Base-by-base conservation (phyloP, 2,888 invertebrate genomes). In the Drosophila macrothrix region DNA sequence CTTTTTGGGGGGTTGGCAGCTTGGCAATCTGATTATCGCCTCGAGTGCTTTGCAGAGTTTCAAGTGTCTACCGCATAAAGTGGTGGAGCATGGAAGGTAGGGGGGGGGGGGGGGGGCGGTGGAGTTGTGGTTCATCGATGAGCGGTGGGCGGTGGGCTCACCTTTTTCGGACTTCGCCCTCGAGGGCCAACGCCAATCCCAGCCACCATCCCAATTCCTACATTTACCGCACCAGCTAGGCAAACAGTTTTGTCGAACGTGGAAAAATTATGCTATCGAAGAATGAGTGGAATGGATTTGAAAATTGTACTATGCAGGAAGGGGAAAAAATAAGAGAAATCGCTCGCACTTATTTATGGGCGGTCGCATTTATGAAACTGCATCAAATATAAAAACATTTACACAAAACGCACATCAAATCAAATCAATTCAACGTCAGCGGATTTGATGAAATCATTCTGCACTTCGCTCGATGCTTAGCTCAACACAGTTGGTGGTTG, bases 351-450 rank as follows among this genome's bases (percentile, higher is more conserved):
- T 49, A 65, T 76, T 83, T 69, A 82, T 83, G 77, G 72, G 62
- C 73, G 63, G 54, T 64, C 67, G 69, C 83, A 84, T 80, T 86
- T 82, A 80, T 87, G 84, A 80, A 87, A 82, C 80, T 84, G 81
- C 84, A 78, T 71, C 81, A 79, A 74, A 81, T 75, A 85, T 81
- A 85, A 85, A 25, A 87, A 87, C 88, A 85, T 77, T 88, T 84
- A 73, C 88, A 88, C 83, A 84, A 88, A 85, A 81, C 74, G 76
- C 79, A 79, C 85, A 84, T 84, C 81, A 83, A 85, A 78, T 71
- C 65, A 76, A 84, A 84, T 87, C 88, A 81, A 79, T 88, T 88
- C 83, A 72, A 73, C 85, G 88, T 85, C 84, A 83, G 83, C 83
- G 81, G 74, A 81, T 88, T 81, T 81, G 73, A 85, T 84, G 73